phyloP scores from a whole-genome alignment of 2,888 invertebrate genomes.

The Tipula helvola region DNA sequence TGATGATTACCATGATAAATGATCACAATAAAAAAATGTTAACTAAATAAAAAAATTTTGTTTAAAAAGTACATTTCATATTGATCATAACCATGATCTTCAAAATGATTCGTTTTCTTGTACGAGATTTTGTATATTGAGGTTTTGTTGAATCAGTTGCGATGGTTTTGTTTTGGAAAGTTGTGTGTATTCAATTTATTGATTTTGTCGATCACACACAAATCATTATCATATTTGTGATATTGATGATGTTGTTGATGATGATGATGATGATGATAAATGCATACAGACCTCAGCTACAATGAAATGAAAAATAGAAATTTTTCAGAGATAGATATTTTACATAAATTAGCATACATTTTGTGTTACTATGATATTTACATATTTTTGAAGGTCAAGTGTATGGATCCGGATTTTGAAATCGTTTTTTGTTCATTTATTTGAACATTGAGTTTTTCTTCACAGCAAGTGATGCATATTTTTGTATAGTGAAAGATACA shows the following conservation, averaged over 20 bases:
- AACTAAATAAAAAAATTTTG: not conserved
- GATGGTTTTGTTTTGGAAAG: not conserved
- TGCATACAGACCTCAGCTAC: not conserved
- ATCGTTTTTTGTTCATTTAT: not conserved
- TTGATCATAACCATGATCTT: conserved; percentile 4
- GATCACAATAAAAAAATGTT: not conserved
- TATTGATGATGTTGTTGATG: no score
- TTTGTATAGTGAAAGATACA: no score
- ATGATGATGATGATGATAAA: not conserved
- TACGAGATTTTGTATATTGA: not conserved
- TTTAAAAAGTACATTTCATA: not conserved
- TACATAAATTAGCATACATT: no score
- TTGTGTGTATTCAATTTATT: not conserved
- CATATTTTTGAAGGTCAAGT: not conserved
- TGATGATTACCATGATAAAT: not conserved
- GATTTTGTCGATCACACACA: not conserved
- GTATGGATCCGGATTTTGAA: not conserved
- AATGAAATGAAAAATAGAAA: not conserved
- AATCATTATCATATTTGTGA: not conserved
- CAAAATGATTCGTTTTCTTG: not conserved
- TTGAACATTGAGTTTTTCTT: no score
- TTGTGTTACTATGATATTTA: no score
- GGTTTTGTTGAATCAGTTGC: not conserved
- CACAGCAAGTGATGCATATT: no score
- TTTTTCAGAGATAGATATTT: not conserved